Conservation (phyloP, 2,113 vertebrate genomes). For the Marmota flaviventris region DNA sequence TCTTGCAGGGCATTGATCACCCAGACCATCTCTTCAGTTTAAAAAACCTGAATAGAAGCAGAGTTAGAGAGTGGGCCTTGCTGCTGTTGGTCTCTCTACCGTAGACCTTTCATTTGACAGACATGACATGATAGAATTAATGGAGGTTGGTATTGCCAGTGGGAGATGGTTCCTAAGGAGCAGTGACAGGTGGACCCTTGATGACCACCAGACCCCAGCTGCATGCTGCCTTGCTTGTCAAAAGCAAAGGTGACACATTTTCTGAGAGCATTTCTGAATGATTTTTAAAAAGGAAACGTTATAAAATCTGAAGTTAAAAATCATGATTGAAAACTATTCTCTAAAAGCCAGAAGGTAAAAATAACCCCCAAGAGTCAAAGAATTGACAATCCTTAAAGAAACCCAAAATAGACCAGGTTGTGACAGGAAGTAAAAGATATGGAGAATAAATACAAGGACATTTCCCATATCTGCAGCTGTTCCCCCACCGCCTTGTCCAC, state of each 20-base stretch:
- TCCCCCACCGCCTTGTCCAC: too few species aligned
- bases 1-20: not conserved
- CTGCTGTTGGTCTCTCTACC: not conserved
- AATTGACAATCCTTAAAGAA: not conserved
- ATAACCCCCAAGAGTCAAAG: not conserved
- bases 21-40: not conserved
- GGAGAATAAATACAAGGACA: too few species aligned
- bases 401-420: not conserved
- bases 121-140: not conserved
- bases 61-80: not conserved
- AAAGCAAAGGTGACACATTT: not conserved
- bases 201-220: not conserved
- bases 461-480: too few species aligned
- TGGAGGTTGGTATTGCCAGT: not conserved
- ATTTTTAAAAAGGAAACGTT: slow-evolving; percentile 37
- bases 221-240: not conserved
- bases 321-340: not conserved
- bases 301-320: not conserved
- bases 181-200: not conserved
- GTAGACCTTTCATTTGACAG: not conserved
- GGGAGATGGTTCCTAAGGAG: not conserved
- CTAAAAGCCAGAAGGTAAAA: not conserved
- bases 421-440: not conserved
- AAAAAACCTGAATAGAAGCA: not conserved
- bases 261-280: not conserved